A percentile compares a stretch with the other conserved stretches of the same genome.
phyloP scores from a whole-genome alignment of 2,113 vertebrate genomes.

The Pogona vitticeps region DNA sequence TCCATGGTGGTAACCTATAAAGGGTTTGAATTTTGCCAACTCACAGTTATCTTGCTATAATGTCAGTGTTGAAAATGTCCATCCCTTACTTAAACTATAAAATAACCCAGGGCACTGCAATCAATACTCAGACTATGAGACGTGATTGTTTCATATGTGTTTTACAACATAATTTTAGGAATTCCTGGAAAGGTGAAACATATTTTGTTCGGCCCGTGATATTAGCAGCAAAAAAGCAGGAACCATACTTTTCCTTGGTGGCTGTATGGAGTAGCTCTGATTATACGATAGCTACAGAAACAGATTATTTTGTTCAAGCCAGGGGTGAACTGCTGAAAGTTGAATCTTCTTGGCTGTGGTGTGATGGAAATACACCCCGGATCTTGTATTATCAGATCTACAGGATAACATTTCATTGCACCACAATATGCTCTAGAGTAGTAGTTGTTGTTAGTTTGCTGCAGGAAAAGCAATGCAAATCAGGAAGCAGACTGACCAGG shows the following conservation, averaged over 20 bases:
- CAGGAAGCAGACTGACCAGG: too few relatives aligned
- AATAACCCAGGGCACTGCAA: background rate
- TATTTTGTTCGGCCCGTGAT: background rate
- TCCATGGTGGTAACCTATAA: background rate
- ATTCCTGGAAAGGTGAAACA: background rate
- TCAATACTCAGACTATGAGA: background rate
- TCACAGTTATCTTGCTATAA: background rate
- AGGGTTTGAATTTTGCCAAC: background rate
- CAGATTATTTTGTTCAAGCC: background rate
- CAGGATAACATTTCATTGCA: slow-evolving; percentile 2
- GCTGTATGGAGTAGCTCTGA: background rate
- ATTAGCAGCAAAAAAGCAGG: background rate
- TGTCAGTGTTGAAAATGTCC: background rate
- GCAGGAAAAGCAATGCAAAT: slow-evolving; percentile 4
- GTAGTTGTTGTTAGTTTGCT: background rate
- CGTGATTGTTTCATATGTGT: background rate
- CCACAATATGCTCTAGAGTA: background rate
- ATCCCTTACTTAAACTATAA: background rate
- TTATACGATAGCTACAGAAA: background rate
- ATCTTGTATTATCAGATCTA: slow-evolving; percentile 5
- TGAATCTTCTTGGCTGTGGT: background rate
- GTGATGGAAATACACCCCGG: background rate
- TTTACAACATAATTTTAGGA: background rate
- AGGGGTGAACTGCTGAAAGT: background rate
- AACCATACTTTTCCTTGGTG: background rate